These are phyloP conservation scores for Monopterus albus DNA, from an alignment of 2,113 vertebrate genomes.

Conservation along the genomic window DNA sequence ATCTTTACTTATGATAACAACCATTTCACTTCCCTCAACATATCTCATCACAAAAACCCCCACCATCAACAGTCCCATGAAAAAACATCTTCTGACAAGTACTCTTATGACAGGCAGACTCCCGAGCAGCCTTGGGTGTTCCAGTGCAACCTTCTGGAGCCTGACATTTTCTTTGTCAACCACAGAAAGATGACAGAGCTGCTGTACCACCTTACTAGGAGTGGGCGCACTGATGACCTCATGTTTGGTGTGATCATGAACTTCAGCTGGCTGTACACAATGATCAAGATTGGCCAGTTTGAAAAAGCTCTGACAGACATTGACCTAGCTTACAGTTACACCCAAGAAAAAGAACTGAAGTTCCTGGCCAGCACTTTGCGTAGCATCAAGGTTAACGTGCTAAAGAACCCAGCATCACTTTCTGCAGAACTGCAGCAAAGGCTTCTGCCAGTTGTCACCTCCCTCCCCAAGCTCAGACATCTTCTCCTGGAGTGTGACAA, in stretches of 20 bases:
- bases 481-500: constrained; percentile 98
- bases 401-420: constrained; percentile 91
- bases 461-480: constrained; percentile 95
- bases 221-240: constrained; percentile 93
- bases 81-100: constrained; percentile 88
- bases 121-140: constrained; percentile 99
- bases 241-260: constrained; percentile 98
- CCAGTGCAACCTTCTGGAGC: constrained; percentile 96
- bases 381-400: constrained; percentile 91
- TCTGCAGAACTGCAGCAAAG: constrained; percentile 97
- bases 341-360: constrained; percentile 96
- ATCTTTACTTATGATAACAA: constrained; percentile 89
- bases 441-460: constrained; percentile 95
- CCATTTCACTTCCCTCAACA: constrained; percentile 88
- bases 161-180: constrained; percentile 98
- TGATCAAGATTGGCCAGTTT: constrained; percentile 98
- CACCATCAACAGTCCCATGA: constrained; percentile 85
- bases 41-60: constrained; percentile 86
- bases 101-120: constrained; percentile 93
- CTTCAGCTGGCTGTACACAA: constrained; percentile 99
- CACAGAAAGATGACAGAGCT: constrained; percentile 99
- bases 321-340: constrained; percentile 92
- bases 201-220: constrained; percentile 91
- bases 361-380: constrained; percentile 94
- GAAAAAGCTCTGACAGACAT: constrained; percentile 94